Base-by-base conservation (phyloP, 2,888 invertebrate species). In the Scaptomyza flava region DNA sequence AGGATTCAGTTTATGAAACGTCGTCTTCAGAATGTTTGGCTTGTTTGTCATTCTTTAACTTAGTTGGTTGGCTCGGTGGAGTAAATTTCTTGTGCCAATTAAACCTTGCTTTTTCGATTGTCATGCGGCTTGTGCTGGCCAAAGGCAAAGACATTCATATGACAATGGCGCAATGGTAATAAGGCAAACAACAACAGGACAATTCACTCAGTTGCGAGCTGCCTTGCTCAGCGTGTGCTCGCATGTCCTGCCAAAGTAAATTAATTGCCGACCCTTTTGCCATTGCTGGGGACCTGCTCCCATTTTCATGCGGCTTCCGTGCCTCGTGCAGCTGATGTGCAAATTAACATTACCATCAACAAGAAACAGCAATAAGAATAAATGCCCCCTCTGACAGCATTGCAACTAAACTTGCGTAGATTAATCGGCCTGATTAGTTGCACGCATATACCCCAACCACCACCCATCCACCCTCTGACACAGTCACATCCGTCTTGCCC, bases 161-260 rank as follows among this genome's bases (percentile, higher is more conserved):
- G 81, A 76, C 83, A 81, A 77, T 79, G 74, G 53, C 46, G 45
- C 66, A 69, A 52, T 68, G 67, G 84, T 73, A 81, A 83, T 81
- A 78, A 78, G 81, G 62, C 61, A 61, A 60, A 53, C 34, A n/a
- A 20, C 38, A 36, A 53, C 58, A 64, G 72, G 72, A 71, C 62
- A 67, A 77, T 67, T 77, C 74, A 79, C 58, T 68, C 61, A 53
- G 38, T 33, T 11, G n/a, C 41, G 43, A 42, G 34, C 59, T 47
- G 64, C 27, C 17, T n/a, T 50, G 68, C 72, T 46, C 84, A 67
- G 87, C 82, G 60, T 79, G 85, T 66, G 68, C 47, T 87, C 76
- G 87, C 87, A 89, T 87, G 87, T 85, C 80, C 80, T 81, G 74
- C 81, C 79, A 79, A 80, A 76, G 83, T 87, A 86, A 89, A 87